phyloP scores from a whole-genome alignment of 2,113 vertebrate species.

The Ciconia stormi region DNA sequence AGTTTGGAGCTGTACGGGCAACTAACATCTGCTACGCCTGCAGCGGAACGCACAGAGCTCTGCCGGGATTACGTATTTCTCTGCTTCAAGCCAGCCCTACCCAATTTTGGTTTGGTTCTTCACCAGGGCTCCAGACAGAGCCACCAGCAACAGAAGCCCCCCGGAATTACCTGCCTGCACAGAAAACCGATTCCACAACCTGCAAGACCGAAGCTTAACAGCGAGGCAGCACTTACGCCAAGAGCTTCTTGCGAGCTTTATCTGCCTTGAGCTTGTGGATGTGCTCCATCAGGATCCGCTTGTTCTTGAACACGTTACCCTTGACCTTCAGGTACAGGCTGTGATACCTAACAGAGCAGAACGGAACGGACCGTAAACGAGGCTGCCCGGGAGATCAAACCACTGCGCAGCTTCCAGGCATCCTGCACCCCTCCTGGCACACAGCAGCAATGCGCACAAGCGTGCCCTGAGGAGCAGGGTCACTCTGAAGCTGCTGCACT shows the following conservation, averaged over 20 bases:
- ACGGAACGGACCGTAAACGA: not conserved
- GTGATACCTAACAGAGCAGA: slow-evolving; percentile 85
- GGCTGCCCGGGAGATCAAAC: not conserved
- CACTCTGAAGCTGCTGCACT: not conserved
- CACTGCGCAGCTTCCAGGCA: rapidly evolving
- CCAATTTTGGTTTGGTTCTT: rapidly evolving
- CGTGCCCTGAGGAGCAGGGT: rapidly evolving
- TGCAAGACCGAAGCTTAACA: not conserved
- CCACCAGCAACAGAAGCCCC: not conserved
- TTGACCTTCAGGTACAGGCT: slow-evolving; percentile 97
- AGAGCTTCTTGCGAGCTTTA: slow-evolving; percentile 98
- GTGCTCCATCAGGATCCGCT: slow-evolving; percentile 98
- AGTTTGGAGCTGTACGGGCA: rapidly evolving
- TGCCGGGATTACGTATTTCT: rapidly evolving
- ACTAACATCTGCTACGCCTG: rapidly evolving
- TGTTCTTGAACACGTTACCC: slow-evolving; percentile 99
- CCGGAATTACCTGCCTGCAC: rapidly evolving
- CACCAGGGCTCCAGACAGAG: not conserved
- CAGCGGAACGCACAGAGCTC: rapidly evolving
- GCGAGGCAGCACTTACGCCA: slow-evolving; percentile 83
- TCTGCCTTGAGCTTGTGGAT: slow-evolving; percentile 99
- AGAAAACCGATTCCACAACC: not conserved
- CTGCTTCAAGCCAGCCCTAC: not conserved
- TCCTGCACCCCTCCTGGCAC: not conserved
- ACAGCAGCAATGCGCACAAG: rapidly evolving